Conservation (phyloP, 2,888 invertebrate species). For the Choristoneura rosaceana region DNA sequence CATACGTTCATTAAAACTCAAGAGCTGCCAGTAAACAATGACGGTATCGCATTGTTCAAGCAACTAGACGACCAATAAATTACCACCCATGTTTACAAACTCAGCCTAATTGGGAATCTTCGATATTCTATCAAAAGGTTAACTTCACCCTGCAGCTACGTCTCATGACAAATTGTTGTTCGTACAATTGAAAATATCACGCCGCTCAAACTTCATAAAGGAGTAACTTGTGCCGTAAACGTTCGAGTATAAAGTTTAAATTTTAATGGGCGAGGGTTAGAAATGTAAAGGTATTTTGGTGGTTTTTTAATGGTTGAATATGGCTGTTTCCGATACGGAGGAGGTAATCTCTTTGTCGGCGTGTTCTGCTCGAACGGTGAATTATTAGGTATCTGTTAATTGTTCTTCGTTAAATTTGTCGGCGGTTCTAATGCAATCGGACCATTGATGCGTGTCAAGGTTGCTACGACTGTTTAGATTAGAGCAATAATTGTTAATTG, state of each 20-base stretch:
- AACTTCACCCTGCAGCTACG: conserved; percentile 39
- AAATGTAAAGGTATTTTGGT: conserved; percentile 14
- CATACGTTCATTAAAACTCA: conserved; percentile 39
- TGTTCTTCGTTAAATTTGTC: conserved; percentile 29
- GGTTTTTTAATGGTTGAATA: conserved; percentile 31
- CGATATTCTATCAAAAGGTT: conserved; percentile 52
- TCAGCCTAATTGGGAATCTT: conserved; percentile 43
- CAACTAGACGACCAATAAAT: conserved; percentile 38
- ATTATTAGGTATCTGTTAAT: conserved; percentile 33
- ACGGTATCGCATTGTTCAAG: conserved; percentile 26
- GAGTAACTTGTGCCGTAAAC: background rate
- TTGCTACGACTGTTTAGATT: background rate
- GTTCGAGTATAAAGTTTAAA: conserved; percentile 9
- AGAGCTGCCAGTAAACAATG: conserved; percentile 6
- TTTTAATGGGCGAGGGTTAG: background rate
- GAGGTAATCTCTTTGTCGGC: conserved; percentile 40
- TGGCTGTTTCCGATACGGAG: conserved; percentile 26
- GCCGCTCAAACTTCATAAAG: background rate
- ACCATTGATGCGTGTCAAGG: conserved; percentile 25
- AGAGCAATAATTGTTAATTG: background rate
- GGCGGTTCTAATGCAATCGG: conserved; percentile 12
- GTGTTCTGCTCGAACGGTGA: conserved; percentile 22
- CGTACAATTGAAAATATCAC: conserved; percentile 23
- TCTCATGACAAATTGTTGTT: conserved; percentile 48
- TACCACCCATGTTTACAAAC: conserved; percentile 29